Percentiles rank a stretch among this genome's conserved stretches.
Evolutionary conservation across 2,797 vertebrate species (phyloP).

Genomic region (Notolepis coatsorum): DNA sequence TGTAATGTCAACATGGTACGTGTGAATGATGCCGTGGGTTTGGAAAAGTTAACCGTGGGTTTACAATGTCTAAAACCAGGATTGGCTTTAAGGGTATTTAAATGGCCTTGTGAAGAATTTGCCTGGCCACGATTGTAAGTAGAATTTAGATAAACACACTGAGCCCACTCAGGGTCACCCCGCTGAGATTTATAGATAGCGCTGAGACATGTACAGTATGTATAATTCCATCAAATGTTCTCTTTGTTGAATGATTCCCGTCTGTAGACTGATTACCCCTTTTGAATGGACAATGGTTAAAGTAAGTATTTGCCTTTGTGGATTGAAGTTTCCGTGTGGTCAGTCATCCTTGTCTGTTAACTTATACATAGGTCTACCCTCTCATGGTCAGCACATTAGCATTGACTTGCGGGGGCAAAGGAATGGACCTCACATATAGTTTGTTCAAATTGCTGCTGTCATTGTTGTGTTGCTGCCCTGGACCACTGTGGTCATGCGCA

Average conservation of each 20-base stretch:
- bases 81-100: conserved; percentile 49
- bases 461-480: conserved; percentile 57
- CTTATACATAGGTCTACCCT: too few species aligned
- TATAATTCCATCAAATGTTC: conserved; percentile 37
- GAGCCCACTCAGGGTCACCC: conserved; percentile 31
- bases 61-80: conserved; percentile 44
- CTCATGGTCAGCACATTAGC: conserved; percentile 33
- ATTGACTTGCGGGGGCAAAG: conserved; percentile 32
- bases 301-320: conserved; percentile 51
- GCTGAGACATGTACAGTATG: conserved; percentile 22
- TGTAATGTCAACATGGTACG: conserved; percentile 54
- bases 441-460: conserved; percentile 50
- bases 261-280: conserved; percentile 31
- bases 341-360: conserved; percentile 26
- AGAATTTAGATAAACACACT: conserved; percentile 29
- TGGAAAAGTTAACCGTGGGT: conserved; percentile 27
- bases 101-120: conserved; percentile 46
- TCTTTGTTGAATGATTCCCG: conserved; percentile 10
- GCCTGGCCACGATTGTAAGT: conserved; percentile 42
- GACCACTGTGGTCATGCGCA: conserved; percentile 51
- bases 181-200: conserved; percentile 33
- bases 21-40: conserved; percentile 54
- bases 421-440: conserved; percentile 42
- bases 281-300: conserved; percentile 41
- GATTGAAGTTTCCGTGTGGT: conserved; percentile 26